A percentile compares a stretch with the other conserved stretches of the same genome.
phyloP scores from a whole-genome alignment of 1,140 invertebrate genomes.

The Penaeus chinensis region DNA sequence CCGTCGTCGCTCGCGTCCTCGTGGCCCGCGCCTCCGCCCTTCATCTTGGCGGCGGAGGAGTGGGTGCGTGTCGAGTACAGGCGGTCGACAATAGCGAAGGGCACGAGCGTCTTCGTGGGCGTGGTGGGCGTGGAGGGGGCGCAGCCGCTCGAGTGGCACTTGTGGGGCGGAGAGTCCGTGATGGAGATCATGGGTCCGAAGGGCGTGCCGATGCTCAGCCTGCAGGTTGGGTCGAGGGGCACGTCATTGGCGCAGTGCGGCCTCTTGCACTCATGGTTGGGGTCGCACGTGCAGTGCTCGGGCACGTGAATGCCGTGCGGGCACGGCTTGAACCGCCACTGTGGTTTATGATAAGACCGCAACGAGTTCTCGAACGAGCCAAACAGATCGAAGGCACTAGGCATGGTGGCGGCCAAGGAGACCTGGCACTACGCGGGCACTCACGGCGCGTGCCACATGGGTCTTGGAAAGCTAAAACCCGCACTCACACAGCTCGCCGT shows the following conservation, averaged over 20 bases:
- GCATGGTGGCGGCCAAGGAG: constrained; percentile 71
- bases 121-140: constrained; percentile 36
- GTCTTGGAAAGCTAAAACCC: background rate
- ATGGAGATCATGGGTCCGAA: constrained; percentile 57
- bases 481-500: background rate
- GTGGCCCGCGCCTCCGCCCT: constrained; percentile 2
- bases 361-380: constrained; percentile 72
- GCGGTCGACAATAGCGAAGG: constrained; percentile 66
- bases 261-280: constrained; percentile 57
- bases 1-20: constrained; percentile 15
- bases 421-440: constrained; percentile 32
- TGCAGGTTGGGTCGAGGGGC: constrained; percentile 59
- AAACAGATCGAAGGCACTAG: constrained; percentile 72
- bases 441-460: background rate
- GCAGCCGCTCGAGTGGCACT: constrained; percentile 54
- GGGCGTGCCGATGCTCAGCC: constrained; percentile 58
- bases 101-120: constrained; percentile 45
- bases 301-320: constrained; percentile 59
- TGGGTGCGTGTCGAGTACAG: constrained; percentile 72
- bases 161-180: constrained; percentile 31
- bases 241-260: constrained; percentile 63
- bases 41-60: constrained; percentile 72
- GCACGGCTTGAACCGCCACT: constrained; percentile 49
- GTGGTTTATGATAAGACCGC: constrained; percentile 66
- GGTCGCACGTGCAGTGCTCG: constrained; percentile 54